These are phyloP conservation scores for Drosophila diplacantha DNA, from an alignment of 2,888 invertebrate genomes.

Conservation along the genomic window DNA sequence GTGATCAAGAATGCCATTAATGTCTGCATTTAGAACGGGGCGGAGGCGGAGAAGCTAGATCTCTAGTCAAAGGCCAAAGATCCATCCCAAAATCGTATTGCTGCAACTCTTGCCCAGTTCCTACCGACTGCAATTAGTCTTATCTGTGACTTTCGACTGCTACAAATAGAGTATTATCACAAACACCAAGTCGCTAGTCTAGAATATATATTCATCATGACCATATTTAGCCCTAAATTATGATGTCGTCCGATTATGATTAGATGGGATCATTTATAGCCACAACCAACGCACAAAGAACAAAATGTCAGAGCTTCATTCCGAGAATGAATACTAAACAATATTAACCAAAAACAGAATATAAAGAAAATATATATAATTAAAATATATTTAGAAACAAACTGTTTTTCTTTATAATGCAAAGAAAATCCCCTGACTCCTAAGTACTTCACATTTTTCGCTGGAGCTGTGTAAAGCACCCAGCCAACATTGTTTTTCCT, in stretches of 20 bases:
- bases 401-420: not conserved
- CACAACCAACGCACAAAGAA: constrained; percentile 18
- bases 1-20: constrained; percentile 72
- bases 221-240: not conserved
- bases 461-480: constrained; percentile 25
- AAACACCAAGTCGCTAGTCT: constrained; percentile 34
- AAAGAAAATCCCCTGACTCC: constrained; percentile 15
- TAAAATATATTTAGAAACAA: not conserved
- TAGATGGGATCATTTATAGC: constrained; percentile 8
- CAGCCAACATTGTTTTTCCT: constrained; percentile 13
- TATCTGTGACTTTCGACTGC: constrained; percentile 43
- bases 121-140: constrained; percentile 47
- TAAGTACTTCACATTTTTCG: constrained; percentile 18
- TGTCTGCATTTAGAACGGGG: constrained; percentile 60
- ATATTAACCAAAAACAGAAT: constrained; percentile 2
- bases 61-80: constrained; percentile 39
- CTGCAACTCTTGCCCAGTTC: constrained; percentile 49
- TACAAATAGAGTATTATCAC: constrained; percentile 48
- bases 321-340: constrained; percentile 43
- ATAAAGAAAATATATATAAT: constrained; percentile 2
- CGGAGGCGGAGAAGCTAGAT: constrained; percentile 2
- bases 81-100: constrained; percentile 2
- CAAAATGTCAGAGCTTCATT: constrained; percentile 45
- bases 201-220: constrained; percentile 12
- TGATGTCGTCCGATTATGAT: constrained; percentile 12